A percentile compares a stretch with the other conserved stretches of the same genome.
phyloP scores from a whole-genome alignment of 1,140 invertebrate genomes.

The Drosophila novamexicana region DNA sequence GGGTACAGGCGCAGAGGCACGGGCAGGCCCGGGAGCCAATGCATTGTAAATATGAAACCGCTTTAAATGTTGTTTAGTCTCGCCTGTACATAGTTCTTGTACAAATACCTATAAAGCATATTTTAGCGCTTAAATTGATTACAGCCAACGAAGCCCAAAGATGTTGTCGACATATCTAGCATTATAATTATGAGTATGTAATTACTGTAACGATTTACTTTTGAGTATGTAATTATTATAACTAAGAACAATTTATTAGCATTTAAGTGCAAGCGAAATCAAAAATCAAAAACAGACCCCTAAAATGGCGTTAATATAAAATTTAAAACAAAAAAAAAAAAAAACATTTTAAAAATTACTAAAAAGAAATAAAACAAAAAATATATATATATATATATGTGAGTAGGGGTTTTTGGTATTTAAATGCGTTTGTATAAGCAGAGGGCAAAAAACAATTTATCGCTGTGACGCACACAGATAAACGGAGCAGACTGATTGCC shows the following conservation, averaged over 20 bases:
- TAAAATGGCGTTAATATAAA: constrained; percentile 49
- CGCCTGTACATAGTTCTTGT: constrained; percentile 66
- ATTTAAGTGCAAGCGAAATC: constrained; percentile 73
- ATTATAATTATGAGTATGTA: constrained; percentile 21
- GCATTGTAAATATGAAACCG: constrained; percentile 53
- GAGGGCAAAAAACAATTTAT: constrained; percentile 61
- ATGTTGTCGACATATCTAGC: constrained; percentile 63
- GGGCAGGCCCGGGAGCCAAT: constrained; percentile 8
- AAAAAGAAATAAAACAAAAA: constrained; percentile 18
- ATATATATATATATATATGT: constrained; percentile 3
- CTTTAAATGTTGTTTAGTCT: constrained; percentile 63
- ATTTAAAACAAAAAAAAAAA: constrained; percentile 55
- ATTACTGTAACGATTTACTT: constrained; percentile 31
- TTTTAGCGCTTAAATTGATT: constrained; percentile 61
- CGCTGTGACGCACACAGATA: constrained; percentile 39
- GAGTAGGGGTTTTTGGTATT: constrained; percentile 14
- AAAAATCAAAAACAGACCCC: constrained; percentile 54
- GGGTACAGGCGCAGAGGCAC: not conserved
- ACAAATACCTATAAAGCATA: constrained; percentile 37
- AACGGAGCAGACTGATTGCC: not conserved
- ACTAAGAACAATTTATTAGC: constrained; percentile 51
- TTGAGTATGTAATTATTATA: constrained; percentile 17
- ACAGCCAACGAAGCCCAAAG: constrained; percentile 34
- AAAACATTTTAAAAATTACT: constrained; percentile 73
- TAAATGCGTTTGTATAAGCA: not conserved